Conservation (phyloP, 2,113 vertebrate genomes). For the Vidua macroura region DNA sequence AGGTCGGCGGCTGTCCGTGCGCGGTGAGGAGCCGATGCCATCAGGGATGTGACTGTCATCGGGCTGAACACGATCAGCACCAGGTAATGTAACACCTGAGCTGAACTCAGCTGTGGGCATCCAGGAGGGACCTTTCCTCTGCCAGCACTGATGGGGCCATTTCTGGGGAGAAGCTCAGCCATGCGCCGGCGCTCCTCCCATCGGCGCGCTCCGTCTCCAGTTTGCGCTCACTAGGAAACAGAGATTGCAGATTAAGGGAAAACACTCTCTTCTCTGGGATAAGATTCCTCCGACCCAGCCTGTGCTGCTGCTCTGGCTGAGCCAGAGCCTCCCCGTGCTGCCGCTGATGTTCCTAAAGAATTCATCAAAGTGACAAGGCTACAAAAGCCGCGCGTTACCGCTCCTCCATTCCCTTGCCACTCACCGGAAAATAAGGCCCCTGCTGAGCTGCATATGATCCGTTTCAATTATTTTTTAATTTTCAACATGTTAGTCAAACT, state of each 20-base stretch:
- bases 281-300: neutral
- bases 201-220: rapidly evolving
- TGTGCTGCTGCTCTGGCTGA: neutral
- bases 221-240: neutral
- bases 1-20: rapidly evolving
- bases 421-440: constrained; percentile 38
- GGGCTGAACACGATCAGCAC: rapidly evolving
- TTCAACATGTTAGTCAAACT: constrained; percentile 27
- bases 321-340: neutral
- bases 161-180: neutral
- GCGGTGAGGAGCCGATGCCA: rapidly evolving
- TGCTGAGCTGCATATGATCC: constrained; percentile 40
- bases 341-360: neutral
- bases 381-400: neutral
- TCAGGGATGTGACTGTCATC: rapidly evolving
- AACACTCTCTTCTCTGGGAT: neutral
- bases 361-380: constrained; percentile 52
- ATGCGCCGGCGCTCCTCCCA: rapidly evolving
- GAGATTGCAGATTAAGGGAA: neutral
- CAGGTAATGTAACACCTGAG: rapidly evolving
- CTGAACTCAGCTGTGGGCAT: rapidly evolving
- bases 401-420: constrained; percentile 8
- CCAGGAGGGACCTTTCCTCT: neutral
- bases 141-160: rapidly evolving
- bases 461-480: constrained; percentile 59